These are phyloP conservation scores for Carpatolechia fugitivella DNA, from an alignment of 2,888 invertebrate species.

Conservation along the genomic window DNA sequence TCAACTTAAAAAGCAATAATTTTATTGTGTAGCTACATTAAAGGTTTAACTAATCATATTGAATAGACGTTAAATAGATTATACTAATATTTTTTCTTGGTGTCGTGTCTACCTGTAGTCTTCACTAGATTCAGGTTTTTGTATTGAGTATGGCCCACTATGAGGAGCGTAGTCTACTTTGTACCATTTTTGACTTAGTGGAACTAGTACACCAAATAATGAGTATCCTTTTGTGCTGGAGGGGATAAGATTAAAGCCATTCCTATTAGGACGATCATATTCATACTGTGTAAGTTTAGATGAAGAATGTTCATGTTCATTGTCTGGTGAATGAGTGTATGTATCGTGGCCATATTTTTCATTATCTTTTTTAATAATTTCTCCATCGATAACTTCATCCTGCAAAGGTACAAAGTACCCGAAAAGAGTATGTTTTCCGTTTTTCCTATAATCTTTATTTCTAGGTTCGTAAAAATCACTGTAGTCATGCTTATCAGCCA, in stretches of 20 bases:
- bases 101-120: conserved; percentile 9
- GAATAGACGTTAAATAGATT: neutral
- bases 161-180: conserved; percentile 24
- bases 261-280: neutral
- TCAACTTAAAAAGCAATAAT: no score
- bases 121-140: conserved; percentile 8
- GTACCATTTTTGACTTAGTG: conserved; percentile 34
- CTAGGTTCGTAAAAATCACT: conserved; percentile 28
- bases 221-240: conserved; percentile 24
- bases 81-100: neutral
- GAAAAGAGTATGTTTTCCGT: conserved; percentile 12
- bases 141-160: conserved; percentile 11
- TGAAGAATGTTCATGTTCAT: neutral
- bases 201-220: conserved; percentile 34
- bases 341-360: conserved; percentile 23
- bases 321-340: conserved; percentile 12
- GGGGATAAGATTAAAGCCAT: neutral
- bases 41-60: no score
- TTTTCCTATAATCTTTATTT: neutral
- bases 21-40: no score
- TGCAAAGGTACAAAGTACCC: conserved; percentile 21
- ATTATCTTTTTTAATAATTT: conserved; percentile 25
- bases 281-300: neutral
- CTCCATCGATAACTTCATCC: conserved; percentile 27
- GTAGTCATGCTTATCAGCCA: conserved; percentile 32